Evolutionary conservation across 2,113 vertebrate species (phyloP).

Genomic region (Varanus salvator): DNA sequence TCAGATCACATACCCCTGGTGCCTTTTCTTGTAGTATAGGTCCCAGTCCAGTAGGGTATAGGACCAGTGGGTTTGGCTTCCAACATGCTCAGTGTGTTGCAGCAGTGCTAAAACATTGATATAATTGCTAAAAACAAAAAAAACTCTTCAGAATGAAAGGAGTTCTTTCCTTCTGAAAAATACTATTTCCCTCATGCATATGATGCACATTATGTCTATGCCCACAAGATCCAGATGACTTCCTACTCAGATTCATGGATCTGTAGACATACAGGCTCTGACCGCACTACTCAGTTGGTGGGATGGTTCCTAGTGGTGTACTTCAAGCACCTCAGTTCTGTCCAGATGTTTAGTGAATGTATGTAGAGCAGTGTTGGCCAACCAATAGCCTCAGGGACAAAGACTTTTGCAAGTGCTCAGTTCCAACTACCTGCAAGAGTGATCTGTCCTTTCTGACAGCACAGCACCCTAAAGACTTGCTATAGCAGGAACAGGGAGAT

Average conservation of each 20-base stretch:
- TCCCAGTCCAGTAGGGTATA: neutral
- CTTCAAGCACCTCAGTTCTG: too few species aligned
- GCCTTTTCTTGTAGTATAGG: neutral
- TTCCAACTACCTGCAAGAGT: too few species aligned
- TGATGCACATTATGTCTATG: too few species aligned
- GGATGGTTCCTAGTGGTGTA: too few species aligned
- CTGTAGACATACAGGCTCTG: neutral
- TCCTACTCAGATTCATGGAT: neutral
- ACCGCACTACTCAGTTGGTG: neutral
- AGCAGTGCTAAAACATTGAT: neutral
- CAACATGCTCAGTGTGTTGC: neutral
- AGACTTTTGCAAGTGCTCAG: too few species aligned
- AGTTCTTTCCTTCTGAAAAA: neutral
- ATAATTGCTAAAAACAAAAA: neutral
- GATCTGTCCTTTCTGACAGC: too few species aligned
- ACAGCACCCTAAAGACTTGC: too few species aligned
- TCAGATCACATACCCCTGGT: neutral
- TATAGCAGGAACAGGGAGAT: too few species aligned
- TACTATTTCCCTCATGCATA: too few species aligned
- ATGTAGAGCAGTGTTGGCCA: too few species aligned
- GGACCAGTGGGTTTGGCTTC: neutral
- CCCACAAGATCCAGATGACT: neutral
- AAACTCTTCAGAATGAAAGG: neutral
- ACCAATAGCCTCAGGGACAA: too few species aligned
- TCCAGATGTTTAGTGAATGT: too few species aligned